Conservation (phyloP, 1,140 invertebrate genomes). For the Drosophila ananassae region DNA sequence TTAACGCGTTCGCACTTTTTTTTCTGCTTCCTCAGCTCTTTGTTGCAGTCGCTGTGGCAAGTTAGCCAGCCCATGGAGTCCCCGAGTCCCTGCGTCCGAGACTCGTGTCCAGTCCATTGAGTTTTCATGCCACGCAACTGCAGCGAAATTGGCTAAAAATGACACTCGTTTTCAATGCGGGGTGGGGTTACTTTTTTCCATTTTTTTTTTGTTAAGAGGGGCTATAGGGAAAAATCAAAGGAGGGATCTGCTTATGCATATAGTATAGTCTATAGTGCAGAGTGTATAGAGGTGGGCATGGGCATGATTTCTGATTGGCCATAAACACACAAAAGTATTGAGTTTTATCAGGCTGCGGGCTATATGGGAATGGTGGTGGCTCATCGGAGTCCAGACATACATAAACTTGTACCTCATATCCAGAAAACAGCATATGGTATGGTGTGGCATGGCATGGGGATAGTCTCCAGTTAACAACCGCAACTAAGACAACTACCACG, state of each 20-base stretch:
- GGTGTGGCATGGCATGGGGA: background rate
- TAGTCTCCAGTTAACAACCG: background rate
- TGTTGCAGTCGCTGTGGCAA: constrained; percentile 33
- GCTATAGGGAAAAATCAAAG: constrained; percentile 18
- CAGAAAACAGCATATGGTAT: background rate
- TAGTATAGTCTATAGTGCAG: constrained; percentile 16
- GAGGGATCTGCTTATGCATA: constrained; percentile 66
- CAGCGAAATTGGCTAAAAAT: constrained; percentile 80
- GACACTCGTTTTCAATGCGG: constrained; percentile 71
- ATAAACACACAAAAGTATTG: constrained; percentile 82
- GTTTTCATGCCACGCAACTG: constrained; percentile 80
- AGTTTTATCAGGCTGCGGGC: constrained; percentile 78
- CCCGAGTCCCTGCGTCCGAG: constrained; percentile 19
- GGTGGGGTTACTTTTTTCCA: background rate
- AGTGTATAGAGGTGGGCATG: constrained; percentile 62
- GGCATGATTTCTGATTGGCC: constrained; percentile 80
- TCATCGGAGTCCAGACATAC: constrained; percentile 9
- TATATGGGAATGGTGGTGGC: constrained; percentile 50
- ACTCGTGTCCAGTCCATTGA: constrained; percentile 78
- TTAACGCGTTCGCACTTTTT: constrained; percentile 81
- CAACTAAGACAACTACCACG: constrained; percentile 1
- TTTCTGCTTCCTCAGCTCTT: constrained; percentile 37
- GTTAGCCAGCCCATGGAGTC: constrained; percentile 35
- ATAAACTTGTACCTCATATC: constrained; percentile 43
- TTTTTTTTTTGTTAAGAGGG: background rate